These are phyloP conservation scores for Pavo muticus DNA, from an alignment of 2,113 vertebrate genomes.

Conservation along the genomic window DNA sequence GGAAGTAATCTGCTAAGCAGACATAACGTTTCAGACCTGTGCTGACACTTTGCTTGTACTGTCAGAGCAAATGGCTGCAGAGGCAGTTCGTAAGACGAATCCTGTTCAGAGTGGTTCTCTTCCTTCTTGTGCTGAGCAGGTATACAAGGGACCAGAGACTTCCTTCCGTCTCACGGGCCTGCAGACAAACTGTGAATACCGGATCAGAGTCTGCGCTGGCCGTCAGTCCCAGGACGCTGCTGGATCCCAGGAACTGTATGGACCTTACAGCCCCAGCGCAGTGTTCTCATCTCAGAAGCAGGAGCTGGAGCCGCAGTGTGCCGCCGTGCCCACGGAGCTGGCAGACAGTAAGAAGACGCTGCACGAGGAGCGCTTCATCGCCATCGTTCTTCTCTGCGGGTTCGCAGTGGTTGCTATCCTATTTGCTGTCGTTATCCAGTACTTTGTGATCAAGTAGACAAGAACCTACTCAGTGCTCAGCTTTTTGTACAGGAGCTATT, in stretches of 20 bases:
- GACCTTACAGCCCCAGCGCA: slow-evolving; percentile 78
- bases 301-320: not conserved
- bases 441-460: slow-evolving; percentile 81
- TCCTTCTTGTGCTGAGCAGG: slow-evolving; percentile 51
- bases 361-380: slow-evolving; percentile 75
- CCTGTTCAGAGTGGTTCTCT: fast-evolving
- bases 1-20: not conserved
- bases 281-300: slow-evolving; percentile 73
- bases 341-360: slow-evolving; percentile 54
- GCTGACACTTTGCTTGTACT: not conserved
- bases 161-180: slow-evolving; percentile 75
- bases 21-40: not conserved
- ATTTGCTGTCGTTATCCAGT: slow-evolving; percentile 82
- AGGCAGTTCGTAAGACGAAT: fast-evolving
- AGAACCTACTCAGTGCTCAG: not conserved
- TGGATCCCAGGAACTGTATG: slow-evolving; percentile 76
- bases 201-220: slow-evolving; percentile 76
- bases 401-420: slow-evolving; percentile 79
- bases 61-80: not conserved
- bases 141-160: slow-evolving; percentile 82
- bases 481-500: slow-evolving; percentile 42
- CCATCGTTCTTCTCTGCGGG: slow-evolving; percentile 74
- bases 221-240: slow-evolving; percentile 74
- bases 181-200: slow-evolving; percentile 77
- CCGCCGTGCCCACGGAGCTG: not conserved